Percentiles rank a stretch among this genome's conserved stretches.
These are phyloP conservation scores for Myiotriccus ornatus DNA, from an alignment of 2,797 vertebrate genomes.

Conservation along the genomic window DNA sequence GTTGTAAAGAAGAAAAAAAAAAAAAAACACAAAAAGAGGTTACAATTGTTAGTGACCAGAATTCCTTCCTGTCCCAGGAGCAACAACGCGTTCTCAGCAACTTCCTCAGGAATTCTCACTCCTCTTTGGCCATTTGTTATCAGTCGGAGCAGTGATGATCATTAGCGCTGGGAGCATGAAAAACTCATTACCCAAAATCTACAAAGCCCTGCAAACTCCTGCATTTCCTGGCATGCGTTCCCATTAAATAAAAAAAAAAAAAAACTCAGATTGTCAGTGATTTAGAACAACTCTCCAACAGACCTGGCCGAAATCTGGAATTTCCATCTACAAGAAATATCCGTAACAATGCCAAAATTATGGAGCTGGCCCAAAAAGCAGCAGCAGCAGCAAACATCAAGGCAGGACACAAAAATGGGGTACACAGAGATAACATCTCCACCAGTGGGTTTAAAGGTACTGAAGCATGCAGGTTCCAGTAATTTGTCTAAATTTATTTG, in stretches of 20 bases:
- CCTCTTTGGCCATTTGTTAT: slow-evolving; percentile 62
- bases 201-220: slow-evolving; percentile 1
- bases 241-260: background rate
- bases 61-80: slow-evolving; percentile 63
- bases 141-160: slow-evolving; percentile 32
- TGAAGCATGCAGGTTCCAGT: background rate
- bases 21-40: background rate
- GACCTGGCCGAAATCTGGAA: background rate
- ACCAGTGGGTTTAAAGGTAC: background rate
- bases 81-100: slow-evolving; percentile 57
- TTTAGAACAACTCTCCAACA: background rate
- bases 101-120: slow-evolving; percentile 69
- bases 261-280: background rate
- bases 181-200: slow-evolving; percentile 52
- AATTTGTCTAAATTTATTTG: background rate
- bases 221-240: slow-evolving; percentile 31
- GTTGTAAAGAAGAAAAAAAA: background rate
- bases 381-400: background rate
- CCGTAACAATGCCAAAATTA: background rate
- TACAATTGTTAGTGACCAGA: slow-evolving; percentile 34
- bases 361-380: background rate
- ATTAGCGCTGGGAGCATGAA: background rate
- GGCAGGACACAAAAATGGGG: background rate
- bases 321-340: background rate
- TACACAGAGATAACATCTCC: background rate